Evolutionary conservation across 2,797 vertebrate species (phyloP), one percentile per base, ranked within the genome.

Genomic region (Vipera ursinii): DNA sequence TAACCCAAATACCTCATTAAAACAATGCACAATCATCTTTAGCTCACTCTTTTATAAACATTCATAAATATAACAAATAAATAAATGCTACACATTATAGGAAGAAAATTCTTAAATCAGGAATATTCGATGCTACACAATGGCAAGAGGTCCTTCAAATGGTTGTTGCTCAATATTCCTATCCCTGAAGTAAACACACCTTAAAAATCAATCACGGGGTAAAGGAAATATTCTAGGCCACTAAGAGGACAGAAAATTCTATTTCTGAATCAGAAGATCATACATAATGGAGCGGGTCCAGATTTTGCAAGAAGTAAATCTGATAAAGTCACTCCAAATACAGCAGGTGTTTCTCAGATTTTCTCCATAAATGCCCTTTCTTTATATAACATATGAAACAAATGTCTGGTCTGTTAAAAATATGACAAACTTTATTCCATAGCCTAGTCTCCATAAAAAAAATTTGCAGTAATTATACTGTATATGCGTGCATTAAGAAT

Each of bases 1-100:
- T 97, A 98, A 96, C 97, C 97, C 97, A 97, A 97, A 97, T 96
- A 97, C 97, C 95, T 97, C 97, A 96, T 98, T 97, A 97, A 97
- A 96, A 97, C 82, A 44, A 86, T 38, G 24, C 48, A 86, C 44
- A 38, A 9, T 4, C 17, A 65, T 96, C 95, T 96, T 96, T 95
- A 95, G 96, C 96, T 96, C 94, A 96, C 96, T 97, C 97, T 97
- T 97, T 94, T 96, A 96, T 94, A 95, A 96, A 32, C 12, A 17
- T 69, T 69, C 65, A 69, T 69, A 69, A 69, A 69, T 69, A 69
- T 17, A 32, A 69, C 6, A 32, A 69, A 69, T 28, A 28, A 28
- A 28, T 32, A 32, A 69, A 69, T 69, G 28, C 12, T n/a, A 14
- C 13, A 95, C 97, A 96, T 95, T 89, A 96, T 95, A 93, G 14